phyloP scores from a whole-genome alignment of 1,140 invertebrate genomes.

The Probaryconus sp. region DNA sequence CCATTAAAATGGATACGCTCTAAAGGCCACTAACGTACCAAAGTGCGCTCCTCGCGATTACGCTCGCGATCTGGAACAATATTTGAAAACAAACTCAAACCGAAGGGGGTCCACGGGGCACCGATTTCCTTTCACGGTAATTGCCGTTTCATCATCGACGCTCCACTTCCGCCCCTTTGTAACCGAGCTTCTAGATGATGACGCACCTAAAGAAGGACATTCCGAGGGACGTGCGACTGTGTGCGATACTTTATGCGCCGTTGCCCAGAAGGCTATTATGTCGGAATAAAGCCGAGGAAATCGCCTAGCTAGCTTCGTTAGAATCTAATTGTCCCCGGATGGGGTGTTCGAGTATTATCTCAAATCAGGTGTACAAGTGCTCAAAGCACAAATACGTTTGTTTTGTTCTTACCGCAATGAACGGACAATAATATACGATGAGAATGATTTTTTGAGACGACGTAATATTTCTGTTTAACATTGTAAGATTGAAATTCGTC shows the following conservation, averaged over 20 bases:
- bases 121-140: conserved; percentile 21
- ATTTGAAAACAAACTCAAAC: conserved; percentile 53
- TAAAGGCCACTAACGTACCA: conserved; percentile 45
- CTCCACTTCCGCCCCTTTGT: not conserved
- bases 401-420: no score
- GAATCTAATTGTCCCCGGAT: conserved; percentile 12
- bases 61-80: conserved; percentile 36
- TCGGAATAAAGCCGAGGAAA: conserved; percentile 8
- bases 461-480: no score
- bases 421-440: no score
- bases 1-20: conserved; percentile 50
- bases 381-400: no score
- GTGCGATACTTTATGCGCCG: no score
- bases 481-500: no score
- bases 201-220: conserved; percentile 8
- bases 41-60: conserved; percentile 29
- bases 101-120: conserved; percentile 5
- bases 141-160: conserved; percentile 31
- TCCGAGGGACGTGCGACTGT: no score
- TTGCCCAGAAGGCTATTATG: conserved; percentile 13
- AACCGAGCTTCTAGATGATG: not conserved
- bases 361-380: no score
- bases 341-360: no score
- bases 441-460: no score
- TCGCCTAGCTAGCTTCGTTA: not conserved